Evolutionary conservation across 2,888 invertebrate genomes (phyloP), one percentile per base, ranked within the genome.

Genomic region (Pterostichus madidus): DNA sequence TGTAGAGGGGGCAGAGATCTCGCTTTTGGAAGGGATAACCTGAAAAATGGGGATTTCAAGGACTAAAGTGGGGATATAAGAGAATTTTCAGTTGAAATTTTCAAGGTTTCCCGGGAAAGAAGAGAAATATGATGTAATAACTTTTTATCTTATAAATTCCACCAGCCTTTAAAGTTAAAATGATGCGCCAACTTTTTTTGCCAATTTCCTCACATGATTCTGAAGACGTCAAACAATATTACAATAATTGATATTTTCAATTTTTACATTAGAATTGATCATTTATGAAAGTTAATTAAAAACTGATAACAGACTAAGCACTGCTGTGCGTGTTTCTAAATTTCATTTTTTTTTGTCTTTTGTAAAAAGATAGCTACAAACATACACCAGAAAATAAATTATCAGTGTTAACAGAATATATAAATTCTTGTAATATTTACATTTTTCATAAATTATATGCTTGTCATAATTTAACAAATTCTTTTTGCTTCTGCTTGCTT

Each of bases 61-160:
- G 68, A 68, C 17, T 68, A 15, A 39, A 68, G 68, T 10, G 68
- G 68, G 68, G 68, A 68, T 44, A 49, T 32, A 64, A 17, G 39
- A 71, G 68, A 71, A 39, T 71, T 61, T 68, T 68, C 15, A 44
- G 44, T 68, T 44, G 44, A 11, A 35, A 17, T 15, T 68, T 71
- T 71, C 68, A 71, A 71, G 68, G 68, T 71, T 44, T 44, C 68
- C 68, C 68, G 68, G 68, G 68, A 15, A 71, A 71, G 39, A 71
- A 71, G 68, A 64, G 39, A 71, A 71, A 71, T 39, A 71, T 71
- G 68, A 71, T 71, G 68, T 71, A 71, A 71, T 71, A 71, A 71
- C 15, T 71, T 71, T 64, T 71, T 71, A 44, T 71, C 44, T 17
- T 44, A 44, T 39, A 71, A 39, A 71, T 44, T 71, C 64, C 64